phyloP scores from a whole-genome alignment of 2,797 vertebrate species.

The Enteromius treurensis region DNA sequence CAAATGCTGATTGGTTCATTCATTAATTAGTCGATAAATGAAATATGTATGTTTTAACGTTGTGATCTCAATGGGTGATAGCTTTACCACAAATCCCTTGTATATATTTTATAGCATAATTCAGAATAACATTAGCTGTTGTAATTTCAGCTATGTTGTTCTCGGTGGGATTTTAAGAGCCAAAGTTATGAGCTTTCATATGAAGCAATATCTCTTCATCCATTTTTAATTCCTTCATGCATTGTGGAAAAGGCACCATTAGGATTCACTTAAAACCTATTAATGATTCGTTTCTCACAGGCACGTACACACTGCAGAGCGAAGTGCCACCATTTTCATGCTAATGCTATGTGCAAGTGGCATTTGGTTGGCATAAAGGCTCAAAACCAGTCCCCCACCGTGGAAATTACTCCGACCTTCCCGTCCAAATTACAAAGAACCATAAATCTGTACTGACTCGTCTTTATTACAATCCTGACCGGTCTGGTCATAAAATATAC shows the following conservation, averaged over 20 bases:
- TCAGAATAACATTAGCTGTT: conserved; percentile 42
- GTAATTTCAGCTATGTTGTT: conserved; percentile 44
- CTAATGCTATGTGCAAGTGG: conserved; percentile 29
- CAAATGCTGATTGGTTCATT: neutral
- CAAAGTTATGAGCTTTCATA: conserved; percentile 42
- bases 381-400: conserved; percentile 21
- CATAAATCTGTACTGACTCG: conserved; percentile 62
- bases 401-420: conserved; percentile 47
- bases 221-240: conserved; percentile 48
- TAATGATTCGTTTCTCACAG: conserved; percentile 26
- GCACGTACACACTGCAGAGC: neutral
- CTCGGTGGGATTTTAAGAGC: conserved; percentile 39
- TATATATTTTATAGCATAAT: conserved; percentile 35
- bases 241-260: conserved; percentile 43
- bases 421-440: conserved; percentile 49
- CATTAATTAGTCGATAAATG: neutral
- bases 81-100: neutral
- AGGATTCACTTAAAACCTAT: conserved; percentile 38
- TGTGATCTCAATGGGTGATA: conserved; percentile 2
- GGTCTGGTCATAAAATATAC: conserved; percentile 79
- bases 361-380: conserved; percentile 18
- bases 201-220: conserved; percentile 45
- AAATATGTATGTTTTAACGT: neutral
- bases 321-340: neutral
- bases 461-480: conserved; percentile 68